These are phyloP conservation scores for Tachysurus fulvidraco DNA, from an alignment of 2,113 vertebrate genomes.

Conservation along the genomic window DNA sequence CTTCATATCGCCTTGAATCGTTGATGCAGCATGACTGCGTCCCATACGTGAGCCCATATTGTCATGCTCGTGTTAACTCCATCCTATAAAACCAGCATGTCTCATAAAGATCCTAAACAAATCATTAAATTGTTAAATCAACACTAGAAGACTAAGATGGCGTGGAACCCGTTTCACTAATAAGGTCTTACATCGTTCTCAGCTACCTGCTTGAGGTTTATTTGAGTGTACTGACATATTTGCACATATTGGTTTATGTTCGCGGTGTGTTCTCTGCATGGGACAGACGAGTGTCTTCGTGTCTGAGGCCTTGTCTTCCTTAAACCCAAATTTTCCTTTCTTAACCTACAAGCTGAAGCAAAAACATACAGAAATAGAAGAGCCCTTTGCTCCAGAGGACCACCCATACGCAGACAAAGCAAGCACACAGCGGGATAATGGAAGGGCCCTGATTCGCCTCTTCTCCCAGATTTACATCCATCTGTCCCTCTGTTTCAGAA, in stretches of 20 bases:
- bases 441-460: constrained; percentile 8
- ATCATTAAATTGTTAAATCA: constrained; percentile 21
- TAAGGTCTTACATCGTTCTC: not conserved
- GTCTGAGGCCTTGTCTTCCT: constrained; percentile 35
- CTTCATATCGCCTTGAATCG: constrained; percentile 31
- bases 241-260: constrained; percentile 12
- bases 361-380: constrained; percentile 53
- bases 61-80: constrained; percentile 22
- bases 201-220: not conserved
- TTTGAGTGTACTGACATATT: constrained; percentile 5
- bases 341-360: constrained; percentile 44
- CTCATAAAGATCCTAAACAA: constrained; percentile 32
- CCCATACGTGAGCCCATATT: constrained; percentile 21
- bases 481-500: constrained; percentile 24
- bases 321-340: constrained; percentile 49
- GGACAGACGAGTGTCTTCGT: constrained; percentile 42
- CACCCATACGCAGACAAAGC: constrained; percentile 65
- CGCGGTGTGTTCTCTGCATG: constrained; percentile 46
- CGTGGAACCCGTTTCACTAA: not conserved
- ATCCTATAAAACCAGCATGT: constrained; percentile 38
- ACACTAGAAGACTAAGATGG: not conserved
- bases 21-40: constrained; percentile 25
- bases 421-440: constrained; percentile 37
- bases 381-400: constrained; percentile 59
- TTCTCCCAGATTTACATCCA: constrained; percentile 25